These are phyloP conservation scores for Eumerus sabulonum DNA, from an alignment of 2,888 invertebrate species.

Conservation along the genomic window DNA sequence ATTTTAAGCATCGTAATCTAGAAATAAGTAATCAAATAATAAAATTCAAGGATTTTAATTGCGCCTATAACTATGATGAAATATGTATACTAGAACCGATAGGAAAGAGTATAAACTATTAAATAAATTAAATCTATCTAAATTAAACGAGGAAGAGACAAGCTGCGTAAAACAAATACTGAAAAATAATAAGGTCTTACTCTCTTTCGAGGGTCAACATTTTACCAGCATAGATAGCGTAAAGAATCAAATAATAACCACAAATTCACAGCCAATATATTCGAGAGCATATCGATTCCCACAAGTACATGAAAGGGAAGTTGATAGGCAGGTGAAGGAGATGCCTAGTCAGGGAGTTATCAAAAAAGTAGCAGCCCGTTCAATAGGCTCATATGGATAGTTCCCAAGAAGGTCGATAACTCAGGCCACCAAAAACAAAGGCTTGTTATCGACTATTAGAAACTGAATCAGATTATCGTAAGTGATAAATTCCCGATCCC, in stretches of 20 bases:
- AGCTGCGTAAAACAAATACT: conserved; percentile 8
- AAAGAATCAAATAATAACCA: conserved; percentile 33
- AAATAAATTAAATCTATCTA: conserved; percentile 4
- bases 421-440: conserved; percentile 38
- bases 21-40: too few relatives aligned
- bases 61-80: too few relatives aligned
- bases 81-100: too few relatives aligned
- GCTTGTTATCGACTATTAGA: conserved; percentile 18
- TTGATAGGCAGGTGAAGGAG: too few relatives aligned
- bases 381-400: conserved; percentile 27
- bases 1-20: too few relatives aligned
- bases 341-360: conserved; percentile 26
- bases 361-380: conserved; percentile 30
- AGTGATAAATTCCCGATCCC: too few relatives aligned
- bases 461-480: too few relatives aligned
- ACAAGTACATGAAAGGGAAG: conserved; percentile 17
- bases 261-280: conserved; percentile 20
- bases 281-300: conserved; percentile 23
- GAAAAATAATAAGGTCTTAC: too few relatives aligned
- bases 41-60: too few relatives aligned
- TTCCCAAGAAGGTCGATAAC: conserved; percentile 40
- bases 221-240: conserved; percentile 31
- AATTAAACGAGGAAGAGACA: conserved; percentile 27
- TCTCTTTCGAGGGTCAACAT: conserved; percentile 36
- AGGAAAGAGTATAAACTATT: too few relatives aligned